Percentiles rank a stretch among this genome's conserved stretches.
These are phyloP conservation scores for Entomobrya proxima DNA, from an alignment of 2,888 invertebrate species.

Conservation along the genomic window DNA sequence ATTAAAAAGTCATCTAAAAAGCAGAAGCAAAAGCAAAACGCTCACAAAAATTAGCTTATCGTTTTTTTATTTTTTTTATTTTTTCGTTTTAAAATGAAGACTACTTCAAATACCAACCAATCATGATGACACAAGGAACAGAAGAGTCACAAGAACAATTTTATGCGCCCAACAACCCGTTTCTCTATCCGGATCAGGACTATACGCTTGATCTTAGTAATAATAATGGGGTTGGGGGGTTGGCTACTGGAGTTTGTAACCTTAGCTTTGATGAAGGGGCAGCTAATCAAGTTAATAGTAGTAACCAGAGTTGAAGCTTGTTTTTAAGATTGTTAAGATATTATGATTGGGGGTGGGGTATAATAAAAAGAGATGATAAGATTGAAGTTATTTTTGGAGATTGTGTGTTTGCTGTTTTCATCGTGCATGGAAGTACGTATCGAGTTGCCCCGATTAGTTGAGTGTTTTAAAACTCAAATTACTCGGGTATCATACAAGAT, in stretches of 20 bases:
- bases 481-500: too few species aligned
- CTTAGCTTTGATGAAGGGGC: conserved; percentile 61
- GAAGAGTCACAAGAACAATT: not conserved
- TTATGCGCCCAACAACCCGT: conserved; percentile 79
- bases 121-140: conserved; percentile 78
- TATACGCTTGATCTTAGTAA: not conserved
- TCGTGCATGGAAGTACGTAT: too few species aligned
- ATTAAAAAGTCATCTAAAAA: not conserved
- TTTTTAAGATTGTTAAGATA: not conserved
- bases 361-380: too few species aligned
- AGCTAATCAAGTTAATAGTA: not conserved
- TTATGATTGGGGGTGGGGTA: too few species aligned
- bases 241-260: conserved; percentile 54
- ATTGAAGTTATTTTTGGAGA: too few species aligned
- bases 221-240: not conserved
- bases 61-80: conserved; percentile 18
- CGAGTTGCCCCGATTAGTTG: too few species aligned
- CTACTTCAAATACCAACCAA: conserved; percentile 64
- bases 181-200: conserved; percentile 39
- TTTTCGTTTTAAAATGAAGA: conserved; percentile 20
- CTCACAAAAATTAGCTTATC: not conserved
- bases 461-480: too few species aligned
- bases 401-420: too few species aligned
- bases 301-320: not conserved
- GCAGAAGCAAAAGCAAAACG: not conserved